Percentiles rank a stretch among this genome's conserved stretches.
phyloP scores from a whole-genome alignment of 2,113 vertebrate species.

The Chunga burmeisteri region DNA sequence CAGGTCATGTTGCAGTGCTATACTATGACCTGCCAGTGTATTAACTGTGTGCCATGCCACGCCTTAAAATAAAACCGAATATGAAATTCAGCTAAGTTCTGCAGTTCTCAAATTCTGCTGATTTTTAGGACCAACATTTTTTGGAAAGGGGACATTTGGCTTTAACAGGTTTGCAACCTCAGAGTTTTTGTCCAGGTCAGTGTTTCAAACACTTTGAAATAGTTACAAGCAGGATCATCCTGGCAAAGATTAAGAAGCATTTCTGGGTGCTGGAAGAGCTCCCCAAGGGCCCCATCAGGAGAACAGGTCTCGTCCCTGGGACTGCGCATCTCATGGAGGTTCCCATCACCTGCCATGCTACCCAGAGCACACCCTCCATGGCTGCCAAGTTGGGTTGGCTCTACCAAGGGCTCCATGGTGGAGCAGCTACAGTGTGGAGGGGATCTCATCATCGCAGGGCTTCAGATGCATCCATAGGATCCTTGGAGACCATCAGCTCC shows the following conservation, averaged over 20 bases:
- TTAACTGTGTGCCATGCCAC: not conserved
- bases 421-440: not conserved
- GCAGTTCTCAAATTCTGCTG: not conserved
- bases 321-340: not conserved
- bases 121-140: not conserved
- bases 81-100: not conserved
- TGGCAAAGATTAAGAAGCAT: not conserved
- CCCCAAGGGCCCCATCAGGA: not conserved
- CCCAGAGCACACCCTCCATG: not conserved
- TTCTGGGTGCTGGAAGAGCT: not conserved
- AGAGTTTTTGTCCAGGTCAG: not conserved
- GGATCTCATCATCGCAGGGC: not conserved
- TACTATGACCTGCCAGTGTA: not conserved
- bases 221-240: not conserved
- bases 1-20: not conserved
- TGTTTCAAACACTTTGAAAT: not conserved
- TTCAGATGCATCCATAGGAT: not conserved
- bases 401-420: not conserved
- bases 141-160: not conserved
- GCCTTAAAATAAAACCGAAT: not conserved
- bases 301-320: not conserved
- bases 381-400: not conserved
- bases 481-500: not conserved
- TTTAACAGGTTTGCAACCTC: not conserved
- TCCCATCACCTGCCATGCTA: not conserved